Evolutionary conservation across 2,888 invertebrate genomes (phyloP).

Genomic region (Dasypolia templi): DNA sequence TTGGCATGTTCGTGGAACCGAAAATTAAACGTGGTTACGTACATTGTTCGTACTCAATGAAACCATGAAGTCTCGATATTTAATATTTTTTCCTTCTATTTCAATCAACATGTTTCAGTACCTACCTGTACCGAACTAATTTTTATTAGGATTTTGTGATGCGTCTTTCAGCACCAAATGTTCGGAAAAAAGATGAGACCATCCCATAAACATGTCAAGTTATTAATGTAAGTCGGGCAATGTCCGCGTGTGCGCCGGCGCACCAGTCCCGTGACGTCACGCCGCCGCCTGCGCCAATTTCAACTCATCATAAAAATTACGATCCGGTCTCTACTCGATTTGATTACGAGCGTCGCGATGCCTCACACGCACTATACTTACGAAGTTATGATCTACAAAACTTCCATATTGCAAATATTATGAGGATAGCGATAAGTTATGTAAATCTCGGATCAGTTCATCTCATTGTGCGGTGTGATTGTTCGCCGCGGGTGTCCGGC

Average conservation of each 20-base stretch:
- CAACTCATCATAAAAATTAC: conserved; percentile 77
- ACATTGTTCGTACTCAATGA: neutral
- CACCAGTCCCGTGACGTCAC: conserved; percentile 75
- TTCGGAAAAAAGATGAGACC: conserved; percentile 45
- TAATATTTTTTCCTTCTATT: conserved; percentile 24
- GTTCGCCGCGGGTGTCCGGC: conserved; percentile 66
- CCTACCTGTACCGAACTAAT: conserved; percentile 7
- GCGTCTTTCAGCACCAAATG: conserved; percentile 31
- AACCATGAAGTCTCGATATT: conserved; percentile 38
- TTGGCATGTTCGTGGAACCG: neutral
- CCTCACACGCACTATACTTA: conserved; percentile 46
- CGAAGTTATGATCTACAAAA: conserved; percentile 47
- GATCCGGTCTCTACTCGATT: conserved; percentile 77
- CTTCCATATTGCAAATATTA: conserved; percentile 53
- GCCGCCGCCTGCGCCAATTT: conserved; percentile 73
- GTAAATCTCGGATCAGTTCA: conserved; percentile 73
- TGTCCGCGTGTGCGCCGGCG: conserved; percentile 61
- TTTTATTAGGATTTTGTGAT: conserved; percentile 13
- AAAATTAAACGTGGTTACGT: neutral
- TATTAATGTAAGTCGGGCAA: conserved; percentile 70
- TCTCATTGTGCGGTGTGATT: conserved; percentile 74
- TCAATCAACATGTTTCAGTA: conserved; percentile 13
- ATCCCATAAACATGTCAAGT: conserved; percentile 64
- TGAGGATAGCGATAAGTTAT: conserved; percentile 68
- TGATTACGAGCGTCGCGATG: conserved; percentile 66